These are phyloP conservation scores for Heteronetta atricapilla DNA, from an alignment of 2,113 vertebrate genomes.

Conservation along the genomic window DNA sequence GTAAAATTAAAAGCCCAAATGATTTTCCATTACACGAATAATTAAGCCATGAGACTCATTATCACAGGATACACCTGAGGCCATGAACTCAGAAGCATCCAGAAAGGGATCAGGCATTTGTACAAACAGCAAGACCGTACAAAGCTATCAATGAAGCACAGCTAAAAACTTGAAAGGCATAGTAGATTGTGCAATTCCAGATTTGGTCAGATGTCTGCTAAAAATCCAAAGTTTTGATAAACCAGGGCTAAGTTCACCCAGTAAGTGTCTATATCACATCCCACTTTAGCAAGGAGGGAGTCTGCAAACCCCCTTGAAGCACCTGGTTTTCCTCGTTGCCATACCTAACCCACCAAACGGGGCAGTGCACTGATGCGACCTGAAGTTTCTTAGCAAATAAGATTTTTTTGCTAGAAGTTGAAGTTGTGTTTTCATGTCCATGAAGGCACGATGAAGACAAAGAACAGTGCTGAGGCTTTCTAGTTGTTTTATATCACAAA, in stretches of 20 bases:
- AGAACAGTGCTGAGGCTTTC: neutral
- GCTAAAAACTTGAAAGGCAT: neutral
- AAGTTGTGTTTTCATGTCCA: neutral
- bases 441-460: neutral
- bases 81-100: neutral
- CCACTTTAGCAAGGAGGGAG: neutral
- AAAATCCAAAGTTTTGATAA: neutral
- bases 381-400: neutral
- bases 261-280: neutral
- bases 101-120: neutral
- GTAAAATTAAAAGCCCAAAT: neutral
- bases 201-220: neutral
- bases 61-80: neutral
- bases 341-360: neutral
- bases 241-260: neutral
- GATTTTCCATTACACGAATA: constrained; percentile 4
- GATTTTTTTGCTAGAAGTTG: neutral
- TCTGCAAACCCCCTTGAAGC: neutral
- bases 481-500: neutral
- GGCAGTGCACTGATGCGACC: accelerated
- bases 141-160: neutral
- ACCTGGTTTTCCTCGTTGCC: neutral
- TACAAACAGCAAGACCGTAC: neutral
- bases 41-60: constrained; percentile 6
- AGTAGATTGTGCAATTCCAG: neutral